Base-by-base conservation (phyloP, 2,797 vertebrate species). In the Triplophysa bombifrons region DNA sequence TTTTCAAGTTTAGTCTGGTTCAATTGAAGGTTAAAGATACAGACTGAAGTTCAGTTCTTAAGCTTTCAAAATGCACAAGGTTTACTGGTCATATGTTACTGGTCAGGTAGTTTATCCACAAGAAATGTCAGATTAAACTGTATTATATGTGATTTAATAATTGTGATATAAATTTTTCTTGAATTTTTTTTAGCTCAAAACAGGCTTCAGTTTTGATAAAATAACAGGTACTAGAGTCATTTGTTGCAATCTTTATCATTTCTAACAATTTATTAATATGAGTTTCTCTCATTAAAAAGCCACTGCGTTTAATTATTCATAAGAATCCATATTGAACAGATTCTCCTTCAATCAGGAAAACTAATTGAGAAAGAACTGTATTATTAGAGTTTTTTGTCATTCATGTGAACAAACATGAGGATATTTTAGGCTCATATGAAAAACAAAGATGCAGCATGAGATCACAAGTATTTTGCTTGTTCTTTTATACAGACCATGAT, bases 1-100 rank as follows among this genome's bases (percentile, higher is more conserved):
- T 30, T 71, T 76, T 72, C 61, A 76, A 41, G 63, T 61, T 66
- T 79, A 72, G 51, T 65, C 67, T 69, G 3, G 17, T 63, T 71
- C 34, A 48, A 4, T 60, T 50, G 27, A 41, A 71, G 27, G 41
- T 75, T 70, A 56, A 55, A 79, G 20, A 74, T 74, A 55, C 16
- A 44, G 27, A 16, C 13, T 19, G 30, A 65, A 65, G 63, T 41
- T n/a, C 10, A 20, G 13, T 20, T n/a, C 63, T 20, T 65, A 20
- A 41, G 60, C 25, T 16, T 60, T 60, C 16, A 13, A 27, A 17
- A 14, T 61, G 58, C 22, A 61, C 58, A 61, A 30, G 25, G 58
- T 30, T 30, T 0, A 41, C 38, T 41, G 38, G 38, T 9, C 38
- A 8, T 41, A 41, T 9, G 38, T 51, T 75, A 4, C 30, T 5